Conservation (phyloP, 2,888 invertebrate species). For the Tachina lurida region DNA sequence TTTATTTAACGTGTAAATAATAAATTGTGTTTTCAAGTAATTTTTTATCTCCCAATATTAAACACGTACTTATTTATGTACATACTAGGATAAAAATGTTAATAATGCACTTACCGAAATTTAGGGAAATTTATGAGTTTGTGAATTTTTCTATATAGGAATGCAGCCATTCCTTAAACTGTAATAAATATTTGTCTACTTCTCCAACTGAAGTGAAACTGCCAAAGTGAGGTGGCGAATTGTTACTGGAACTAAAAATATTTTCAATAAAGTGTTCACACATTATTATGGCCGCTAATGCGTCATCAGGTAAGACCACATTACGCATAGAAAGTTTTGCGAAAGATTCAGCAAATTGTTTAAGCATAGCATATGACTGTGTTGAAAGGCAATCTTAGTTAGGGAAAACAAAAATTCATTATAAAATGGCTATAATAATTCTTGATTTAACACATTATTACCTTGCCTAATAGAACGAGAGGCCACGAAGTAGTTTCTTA, state of each 20-base stretch:
- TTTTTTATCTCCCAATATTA: too few species aligned
- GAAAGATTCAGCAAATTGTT: slow-evolving; percentile 81
- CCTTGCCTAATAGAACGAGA: slow-evolving; percentile 82
- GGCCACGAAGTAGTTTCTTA: slow-evolving; percentile 83
- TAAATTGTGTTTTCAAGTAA: too few species aligned
- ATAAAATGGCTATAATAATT: not conserved
- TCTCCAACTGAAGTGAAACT: slow-evolving; percentile 75
- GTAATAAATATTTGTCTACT: slow-evolving; percentile 78
- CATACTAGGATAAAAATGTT: not conserved
- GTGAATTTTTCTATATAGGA: slow-evolving; percentile 75
- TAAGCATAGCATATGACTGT: slow-evolving; percentile 78
- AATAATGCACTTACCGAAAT: not conserved
- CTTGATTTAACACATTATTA: slow-evolving; percentile 60
- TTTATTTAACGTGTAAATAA: too few species aligned
- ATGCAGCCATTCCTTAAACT: slow-evolving; percentile 78
- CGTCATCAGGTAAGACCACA: slow-evolving; percentile 79
- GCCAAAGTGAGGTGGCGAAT: slow-evolving; percentile 76
- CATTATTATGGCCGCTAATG: slow-evolving; percentile 78
- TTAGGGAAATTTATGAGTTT: slow-evolving; percentile 40
- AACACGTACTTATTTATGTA: too few species aligned
- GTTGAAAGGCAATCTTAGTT: slow-evolving; percentile 78
- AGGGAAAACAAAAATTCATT: slow-evolving; percentile 22
- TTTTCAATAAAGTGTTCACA: slow-evolving; percentile 78
- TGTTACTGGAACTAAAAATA: slow-evolving; percentile 76
- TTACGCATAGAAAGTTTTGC: slow-evolving; percentile 80